Conservation (phyloP, 2,113 vertebrate genomes). For the Caranx ignobilis region DNA sequence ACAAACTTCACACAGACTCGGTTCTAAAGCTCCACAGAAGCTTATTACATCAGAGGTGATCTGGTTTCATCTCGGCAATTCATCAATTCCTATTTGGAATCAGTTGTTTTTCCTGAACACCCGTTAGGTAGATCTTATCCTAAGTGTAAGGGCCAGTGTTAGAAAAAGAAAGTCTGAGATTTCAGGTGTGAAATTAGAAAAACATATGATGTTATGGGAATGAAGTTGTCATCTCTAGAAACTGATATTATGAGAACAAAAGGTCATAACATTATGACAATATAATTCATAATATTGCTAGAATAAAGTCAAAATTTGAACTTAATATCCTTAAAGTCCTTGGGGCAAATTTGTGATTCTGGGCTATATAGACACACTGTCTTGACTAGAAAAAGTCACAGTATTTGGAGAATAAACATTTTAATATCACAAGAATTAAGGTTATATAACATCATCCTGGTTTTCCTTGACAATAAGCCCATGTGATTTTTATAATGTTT, state of each 20-base stretch:
- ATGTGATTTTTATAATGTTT: no score
- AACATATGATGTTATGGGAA: neutral
- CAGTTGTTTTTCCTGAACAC: conserved; percentile 58
- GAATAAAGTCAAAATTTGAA: neutral
- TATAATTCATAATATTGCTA: neutral
- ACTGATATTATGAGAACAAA: conserved; percentile 8
- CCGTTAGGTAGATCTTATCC: conserved; percentile 37
- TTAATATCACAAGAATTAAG: neutral
- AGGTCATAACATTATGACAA: neutral
- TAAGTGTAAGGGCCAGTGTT: conserved; percentile 23
- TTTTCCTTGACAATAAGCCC: no score
- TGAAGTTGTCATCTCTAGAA: neutral
- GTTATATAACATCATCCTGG: no score
- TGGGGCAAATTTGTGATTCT: conserved; percentile 7
- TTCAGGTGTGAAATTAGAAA: conserved; percentile 16
- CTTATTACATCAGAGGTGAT: conserved; percentile 59
- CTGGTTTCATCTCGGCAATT: conserved; percentile 52
- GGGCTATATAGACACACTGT: neutral
- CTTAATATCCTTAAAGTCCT: neutral
- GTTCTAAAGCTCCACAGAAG: conserved; percentile 79
- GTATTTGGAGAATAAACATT: neutral
- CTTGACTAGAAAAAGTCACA: neutral
- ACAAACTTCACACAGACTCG: conserved; percentile 54
- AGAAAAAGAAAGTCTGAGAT: neutral
- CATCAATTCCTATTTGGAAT: conserved; percentile 74